Conservation (phyloP, 2,797 vertebrate genomes). For the Ctenosaura bakeri region DNA sequence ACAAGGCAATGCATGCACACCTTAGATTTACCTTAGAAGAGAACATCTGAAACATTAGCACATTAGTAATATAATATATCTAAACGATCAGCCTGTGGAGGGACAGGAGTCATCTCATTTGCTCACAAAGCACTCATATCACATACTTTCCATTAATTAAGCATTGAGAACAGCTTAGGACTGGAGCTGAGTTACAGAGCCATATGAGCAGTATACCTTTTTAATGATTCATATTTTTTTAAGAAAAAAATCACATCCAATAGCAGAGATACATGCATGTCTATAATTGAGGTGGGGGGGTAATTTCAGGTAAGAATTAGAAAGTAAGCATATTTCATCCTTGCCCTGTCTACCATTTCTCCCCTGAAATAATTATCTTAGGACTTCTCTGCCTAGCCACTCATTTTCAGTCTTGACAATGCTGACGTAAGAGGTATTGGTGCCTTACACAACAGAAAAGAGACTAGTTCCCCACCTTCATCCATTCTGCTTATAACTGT, state of each 20-base stretch:
- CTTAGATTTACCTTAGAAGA: background rate
- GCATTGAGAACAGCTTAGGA: slow-evolving; percentile 36
- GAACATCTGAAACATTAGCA: background rate
- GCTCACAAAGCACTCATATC: slow-evolving; percentile 42
- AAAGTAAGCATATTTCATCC: background rate
- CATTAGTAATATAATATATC: background rate
- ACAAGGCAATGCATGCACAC: background rate
- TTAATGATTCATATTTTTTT: slow-evolving; percentile 17
- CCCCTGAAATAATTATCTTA: background rate
- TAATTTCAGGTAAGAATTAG: background rate
- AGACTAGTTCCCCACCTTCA: too few relatives aligned
- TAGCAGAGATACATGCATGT: background rate
- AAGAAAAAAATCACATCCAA: background rate
- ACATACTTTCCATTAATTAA: slow-evolving; percentile 13
- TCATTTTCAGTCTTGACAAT: background rate
- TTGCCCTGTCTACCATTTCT: background rate
- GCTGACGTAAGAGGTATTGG: too few relatives aligned
- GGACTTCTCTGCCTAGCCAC: background rate
- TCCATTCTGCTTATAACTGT: too few relatives aligned
- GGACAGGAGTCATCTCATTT: background rate
- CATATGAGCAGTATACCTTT: background rate
- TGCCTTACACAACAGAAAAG: too few relatives aligned
- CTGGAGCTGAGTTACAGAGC: fast-evolving
- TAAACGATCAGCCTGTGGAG: background rate
- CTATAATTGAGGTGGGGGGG: background rate